phyloP scores from a whole-genome alignment of 2,888 invertebrate genomes.

The Cenopis cana region DNA sequence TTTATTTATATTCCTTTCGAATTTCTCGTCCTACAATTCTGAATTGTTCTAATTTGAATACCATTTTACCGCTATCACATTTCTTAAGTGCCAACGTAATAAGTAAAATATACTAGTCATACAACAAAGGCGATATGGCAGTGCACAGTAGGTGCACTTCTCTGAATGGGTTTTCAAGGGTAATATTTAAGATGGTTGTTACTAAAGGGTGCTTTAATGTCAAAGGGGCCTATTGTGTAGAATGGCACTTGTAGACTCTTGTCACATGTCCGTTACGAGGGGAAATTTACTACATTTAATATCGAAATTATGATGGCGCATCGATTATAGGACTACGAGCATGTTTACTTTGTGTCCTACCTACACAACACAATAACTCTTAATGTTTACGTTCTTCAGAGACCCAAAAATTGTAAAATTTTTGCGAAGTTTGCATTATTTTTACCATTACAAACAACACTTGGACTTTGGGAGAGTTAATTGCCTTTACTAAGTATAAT shows the following conservation, averaged over 20 bases:
- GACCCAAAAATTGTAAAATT: too few species aligned
- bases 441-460: too few species aligned
- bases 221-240: slow-evolving; percentile 35
- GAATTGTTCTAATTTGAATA: background rate
- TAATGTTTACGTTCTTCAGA: background rate
- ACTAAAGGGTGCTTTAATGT: slow-evolving; percentile 34
- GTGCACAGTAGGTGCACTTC: slow-evolving; percentile 31
- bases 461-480: background rate
- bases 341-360: background rate
- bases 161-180: slow-evolving; percentile 29
- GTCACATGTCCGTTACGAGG: slow-evolving; percentile 18
- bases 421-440: too few species aligned
- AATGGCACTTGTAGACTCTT: slow-evolving; percentile 35
- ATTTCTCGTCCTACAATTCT: background rate
- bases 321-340: background rate
- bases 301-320: background rate
- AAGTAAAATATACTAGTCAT: slow-evolving; percentile 25
- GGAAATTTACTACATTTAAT: slow-evolving; percentile 26
- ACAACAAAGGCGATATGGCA: slow-evolving; percentile 30
- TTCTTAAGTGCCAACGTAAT: slow-evolving; percentile 28
- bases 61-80: background rate
- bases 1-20: background rate
- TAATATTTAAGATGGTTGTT: slow-evolving; percentile 29
- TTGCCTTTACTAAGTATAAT: background rate
- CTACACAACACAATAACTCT: background rate